phyloP scores from a whole-genome alignment of 1,140 invertebrate genomes.

The roundworm (Caenorhabditis elegans) region DNA sequence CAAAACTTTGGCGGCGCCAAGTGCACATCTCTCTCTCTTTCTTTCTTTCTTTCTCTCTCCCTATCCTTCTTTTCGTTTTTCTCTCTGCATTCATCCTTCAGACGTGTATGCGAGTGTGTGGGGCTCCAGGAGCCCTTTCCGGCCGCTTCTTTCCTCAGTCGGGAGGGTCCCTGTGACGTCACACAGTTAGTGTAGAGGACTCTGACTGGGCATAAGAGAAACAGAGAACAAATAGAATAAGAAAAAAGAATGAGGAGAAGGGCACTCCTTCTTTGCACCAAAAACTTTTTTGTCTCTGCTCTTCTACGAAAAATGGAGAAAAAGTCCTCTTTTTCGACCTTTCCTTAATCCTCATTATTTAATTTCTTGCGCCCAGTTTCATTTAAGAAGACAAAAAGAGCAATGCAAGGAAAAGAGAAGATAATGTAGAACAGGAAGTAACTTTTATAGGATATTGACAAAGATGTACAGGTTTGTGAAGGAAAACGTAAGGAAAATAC shows the following conservation, averaged over 20 bases:
- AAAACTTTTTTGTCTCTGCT: too few species aligned
- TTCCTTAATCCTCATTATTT: not conserved
- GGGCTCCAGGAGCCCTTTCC: not conserved
- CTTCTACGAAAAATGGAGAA: too few species aligned
- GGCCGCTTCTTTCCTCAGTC: constrained; percentile 4
- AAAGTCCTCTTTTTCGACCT: too few species aligned
- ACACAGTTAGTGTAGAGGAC: not conserved
- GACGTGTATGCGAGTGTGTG: not conserved
- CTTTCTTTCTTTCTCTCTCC: not conserved
- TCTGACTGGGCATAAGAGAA: not conserved
- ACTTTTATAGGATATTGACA: too few species aligned
- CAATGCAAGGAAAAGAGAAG: not conserved
- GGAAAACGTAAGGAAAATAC: too few species aligned
- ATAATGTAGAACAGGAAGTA: too few species aligned
- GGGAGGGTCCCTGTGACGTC: not conserved
- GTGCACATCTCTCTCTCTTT: not conserved
- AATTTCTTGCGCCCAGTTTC: not conserved
- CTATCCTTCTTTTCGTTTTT: not conserved
- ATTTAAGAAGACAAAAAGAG: not conserved
- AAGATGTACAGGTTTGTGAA: too few species aligned
- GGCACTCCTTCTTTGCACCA: too few species aligned
- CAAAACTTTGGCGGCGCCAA: constrained; percentile 20
- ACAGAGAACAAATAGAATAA: not conserved
- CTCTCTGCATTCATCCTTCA: not conserved
- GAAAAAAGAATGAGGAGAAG: too few species aligned